Percentiles rank a stretch among this genome's conserved stretches.
Evolutionary conservation across 2,797 vertebrate species (phyloP).

Genomic region (Onychomys torridus): DNA sequence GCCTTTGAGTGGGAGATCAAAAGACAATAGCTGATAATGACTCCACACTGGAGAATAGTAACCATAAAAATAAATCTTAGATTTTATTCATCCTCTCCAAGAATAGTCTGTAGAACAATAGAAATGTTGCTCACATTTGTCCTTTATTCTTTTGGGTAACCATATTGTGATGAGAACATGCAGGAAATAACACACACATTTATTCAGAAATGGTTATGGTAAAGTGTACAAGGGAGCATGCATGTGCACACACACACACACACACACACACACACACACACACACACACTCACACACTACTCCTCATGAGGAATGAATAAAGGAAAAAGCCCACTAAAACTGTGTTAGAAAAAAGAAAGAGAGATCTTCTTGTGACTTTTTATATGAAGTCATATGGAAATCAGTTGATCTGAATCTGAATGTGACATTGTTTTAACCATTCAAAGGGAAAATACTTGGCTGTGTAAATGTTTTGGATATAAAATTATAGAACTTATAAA

Average conservation of each 20-base stretch:
- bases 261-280: not conserved
- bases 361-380: not conserved
- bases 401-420: not conserved
- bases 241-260: not conserved
- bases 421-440: not conserved
- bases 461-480: not conserved
- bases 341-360: not conserved
- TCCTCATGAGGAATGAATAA: not conserved
- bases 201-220: not conserved
- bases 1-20: not conserved
- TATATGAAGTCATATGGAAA: not conserved
- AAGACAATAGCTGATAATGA: constrained; percentile 3
- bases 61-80: constrained; percentile 46
- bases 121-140: not conserved
- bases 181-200: not conserved
- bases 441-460: not conserved
- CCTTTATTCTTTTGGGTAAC: not conserved
- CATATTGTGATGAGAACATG: not conserved
- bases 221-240: not conserved
- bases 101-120: not conserved
- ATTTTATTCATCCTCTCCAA: not conserved
- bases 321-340: not conserved
- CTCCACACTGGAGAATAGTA: not conserved
- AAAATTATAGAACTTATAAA: not conserved
- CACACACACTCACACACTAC: not conserved